phyloP scores from a whole-genome alignment of 1,140 invertebrate genomes.

The Apis florea region DNA sequence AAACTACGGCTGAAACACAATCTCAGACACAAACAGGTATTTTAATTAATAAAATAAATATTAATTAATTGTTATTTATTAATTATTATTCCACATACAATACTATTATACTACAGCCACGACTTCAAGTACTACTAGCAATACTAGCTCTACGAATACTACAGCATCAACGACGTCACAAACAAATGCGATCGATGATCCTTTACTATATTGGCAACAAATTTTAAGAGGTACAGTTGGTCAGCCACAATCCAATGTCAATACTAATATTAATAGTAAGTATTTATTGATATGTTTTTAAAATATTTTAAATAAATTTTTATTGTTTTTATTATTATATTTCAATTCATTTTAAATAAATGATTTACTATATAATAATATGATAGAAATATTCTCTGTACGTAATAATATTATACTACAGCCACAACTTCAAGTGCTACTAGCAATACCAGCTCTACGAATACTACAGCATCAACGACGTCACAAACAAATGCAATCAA shows the following conservation, averaged over 20 bases:
- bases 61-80: not conserved
- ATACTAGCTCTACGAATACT: slow-evolving; percentile 42
- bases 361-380: no score
- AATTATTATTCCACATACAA: not conserved
- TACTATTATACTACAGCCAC: slow-evolving; percentile 21
- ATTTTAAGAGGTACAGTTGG: not conserved
- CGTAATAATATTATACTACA: not conserved
- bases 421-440: slow-evolving; percentile 55
- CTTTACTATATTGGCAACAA: slow-evolving; percentile 28
- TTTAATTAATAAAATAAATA: not conserved
- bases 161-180: slow-evolving; percentile 36
- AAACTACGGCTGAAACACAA: slow-evolving; percentile 57
- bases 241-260: slow-evolving; percentile 29
- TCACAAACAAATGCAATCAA: slow-evolving; percentile 7
- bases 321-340: no score
- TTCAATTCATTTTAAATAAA: no score
- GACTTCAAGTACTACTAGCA: slow-evolving; percentile 49
- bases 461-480: slow-evolving; percentile 36
- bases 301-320: no score
- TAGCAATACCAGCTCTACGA: slow-evolving; percentile 44
- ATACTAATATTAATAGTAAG: slow-evolving; percentile 27
- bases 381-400: no score
- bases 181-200: slow-evolving; percentile 7
- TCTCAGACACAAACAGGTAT: slow-evolving; percentile 60
- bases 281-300: not conserved